Base-by-base conservation (phyloP, 2,888 invertebrate genomes). In the Apomyelois bistriatella region DNA sequence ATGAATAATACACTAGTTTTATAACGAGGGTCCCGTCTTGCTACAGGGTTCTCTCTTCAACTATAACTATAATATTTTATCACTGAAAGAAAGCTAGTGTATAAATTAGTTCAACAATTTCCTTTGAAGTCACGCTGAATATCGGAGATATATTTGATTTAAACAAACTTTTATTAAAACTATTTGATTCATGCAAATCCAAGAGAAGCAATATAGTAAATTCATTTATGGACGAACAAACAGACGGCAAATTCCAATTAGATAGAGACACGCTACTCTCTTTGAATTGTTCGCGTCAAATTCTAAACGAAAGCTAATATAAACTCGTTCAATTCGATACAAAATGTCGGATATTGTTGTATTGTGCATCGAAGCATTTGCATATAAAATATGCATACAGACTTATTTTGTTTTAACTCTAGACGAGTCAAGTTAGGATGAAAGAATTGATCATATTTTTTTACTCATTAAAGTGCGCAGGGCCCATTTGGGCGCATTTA, bases 311-410 rank as follows among this genome's bases (percentile, higher is more conserved):
- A 71, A 73, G 68, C 69, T 64, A 73, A 76, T 70, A 70, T 66
- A 60, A 66, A 65, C 65, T 60, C 61, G 53, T 53, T 53, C 56
- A 42, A 64, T 66, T 65, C 60, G 58, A 66, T 71, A 65, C 66
- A 67, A 60, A 70, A 65, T 62, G 67, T 68, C 71, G 70, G 69
- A 68, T 72, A 66, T 70, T 64, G 66, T 54, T 66, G 64, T 64
- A 64, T 60, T 58, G 57, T 58, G 55, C 58, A 60, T 58, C 54
- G 61, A 61, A 63, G 66, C 61, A 80, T 86, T 84, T 84, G 82
- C 82, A 84, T 83, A 62, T 67, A 75, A 75, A 77, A 46, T 46
- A 46, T 46, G 46, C 32, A 10, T 12, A 10, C 32, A 32, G 46
- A 46, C 46, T 32, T 15, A 12, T 30, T 13, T 32, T 32, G 30